These are phyloP conservation scores for Copsychus sechellarum DNA, from an alignment of 2,113 vertebrate genomes.

Conservation along the genomic window DNA sequence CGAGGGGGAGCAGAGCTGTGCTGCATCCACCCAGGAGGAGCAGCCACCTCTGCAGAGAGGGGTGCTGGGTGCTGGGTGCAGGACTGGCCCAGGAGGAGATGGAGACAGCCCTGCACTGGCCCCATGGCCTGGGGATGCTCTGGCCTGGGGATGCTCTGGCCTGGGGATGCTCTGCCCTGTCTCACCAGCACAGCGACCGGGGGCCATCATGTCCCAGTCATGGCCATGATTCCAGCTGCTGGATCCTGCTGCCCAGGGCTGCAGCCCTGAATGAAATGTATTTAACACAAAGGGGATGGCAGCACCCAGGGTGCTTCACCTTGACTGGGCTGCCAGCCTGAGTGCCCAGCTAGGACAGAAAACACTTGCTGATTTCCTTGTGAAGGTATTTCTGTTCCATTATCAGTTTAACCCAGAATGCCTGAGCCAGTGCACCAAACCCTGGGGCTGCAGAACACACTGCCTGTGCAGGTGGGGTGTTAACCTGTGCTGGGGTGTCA, in stretches of 20 bases:
- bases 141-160: background rate
- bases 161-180: background rate
- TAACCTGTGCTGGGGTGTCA: background rate
- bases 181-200: rapidly evolving
- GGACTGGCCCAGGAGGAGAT: rapidly evolving
- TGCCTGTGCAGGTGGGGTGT: background rate
- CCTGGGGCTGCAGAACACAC: background rate
- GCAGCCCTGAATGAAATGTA: rapidly evolving
- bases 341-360: background rate
- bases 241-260: background rate
- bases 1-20: conserved; percentile 36
- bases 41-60: background rate
- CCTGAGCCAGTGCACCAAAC: background rate
- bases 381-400: background rate
- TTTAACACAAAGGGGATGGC: rapidly evolving
- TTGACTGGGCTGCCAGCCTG: background rate
- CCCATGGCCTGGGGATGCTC: background rate
- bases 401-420: background rate
- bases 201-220: rapidly evolving
- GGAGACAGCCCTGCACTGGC: background rate
- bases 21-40: conserved; percentile 29
- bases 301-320: background rate
- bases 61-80: rapidly evolving
- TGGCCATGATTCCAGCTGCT: background rate
- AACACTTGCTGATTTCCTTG: background rate